Base-by-base conservation (phyloP, 2,797 vertebrate genomes). In the Salarias fasciatus region DNA sequence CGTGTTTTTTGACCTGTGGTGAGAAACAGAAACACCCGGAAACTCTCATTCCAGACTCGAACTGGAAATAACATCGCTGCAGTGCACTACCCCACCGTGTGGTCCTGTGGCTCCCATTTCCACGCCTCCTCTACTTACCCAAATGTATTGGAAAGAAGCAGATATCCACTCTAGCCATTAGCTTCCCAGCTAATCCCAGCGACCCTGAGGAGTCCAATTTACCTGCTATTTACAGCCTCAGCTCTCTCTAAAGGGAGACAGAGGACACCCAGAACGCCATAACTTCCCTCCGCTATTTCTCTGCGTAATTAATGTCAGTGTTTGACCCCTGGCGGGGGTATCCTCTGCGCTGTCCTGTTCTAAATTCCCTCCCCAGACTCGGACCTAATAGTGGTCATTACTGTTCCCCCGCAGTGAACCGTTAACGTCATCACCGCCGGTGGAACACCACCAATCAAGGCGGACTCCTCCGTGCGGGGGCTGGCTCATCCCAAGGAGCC, bases 361-460 rank as follows among this genome's bases (percentile, higher is more conserved):
- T 45, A 41, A 24, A 42, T 15, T 58, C 15, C 33, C 37, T 48
- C n/a, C 36, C 8, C 54, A 72, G 70, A 57, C 12, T 37, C 6
- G 4, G n/a, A 42, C 62, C 57, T 68, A 72, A 75, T 72, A 77
- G 70, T 29, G 49, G 52, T 45, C 63, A 77, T 79, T 83, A 69
- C 40, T 36, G 52, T 49, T 57, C 50, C 9, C 61, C 55, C 38
- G 29, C 14, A 3, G 46, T 50, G 42, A 74, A 57, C 42, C 13
- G 52, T 33, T 8, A 46, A 45, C 41, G 55, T 64, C 15, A 44
- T 2, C 51, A 47, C 45, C 29, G 45, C 69, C 33, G 59, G 56
- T 63, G 69, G 67, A 46, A 52, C 53, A 69, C 56, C 53, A 69
- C 38, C n/a, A 37, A 63, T 59, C 36, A 54, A 52, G 53, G 43